These are phyloP conservation scores for Macroramphosus scolopax DNA, from an alignment of 2,797 vertebrate genomes.

Conservation along the genomic window DNA sequence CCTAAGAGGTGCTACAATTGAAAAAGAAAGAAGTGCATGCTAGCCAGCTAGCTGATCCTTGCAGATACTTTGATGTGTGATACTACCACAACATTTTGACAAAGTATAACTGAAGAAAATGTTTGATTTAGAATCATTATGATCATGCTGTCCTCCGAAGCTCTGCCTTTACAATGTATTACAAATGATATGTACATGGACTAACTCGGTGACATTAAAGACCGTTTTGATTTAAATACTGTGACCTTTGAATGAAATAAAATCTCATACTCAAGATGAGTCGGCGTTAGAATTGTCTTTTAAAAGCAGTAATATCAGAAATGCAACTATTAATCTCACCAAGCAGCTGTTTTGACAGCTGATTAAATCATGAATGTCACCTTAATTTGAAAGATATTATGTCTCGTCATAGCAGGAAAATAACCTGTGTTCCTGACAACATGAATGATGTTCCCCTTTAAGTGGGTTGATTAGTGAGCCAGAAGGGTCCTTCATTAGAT, in stretches of 20 bases:
- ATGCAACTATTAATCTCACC: too few relatives aligned
- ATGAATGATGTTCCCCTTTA: not conserved
- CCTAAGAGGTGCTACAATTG: not conserved
- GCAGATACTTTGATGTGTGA: not conserved
- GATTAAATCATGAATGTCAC: too few relatives aligned
- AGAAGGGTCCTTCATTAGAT: too few relatives aligned
- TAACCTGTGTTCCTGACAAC: not conserved
- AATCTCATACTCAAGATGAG: not conserved
- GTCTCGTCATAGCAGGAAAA: too few relatives aligned
- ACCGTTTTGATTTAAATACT: not conserved
- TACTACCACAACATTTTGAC: too few relatives aligned
- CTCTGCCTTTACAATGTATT: not conserved
- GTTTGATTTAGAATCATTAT: too few relatives aligned
- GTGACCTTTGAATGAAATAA: not conserved
- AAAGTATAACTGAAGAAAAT: too few relatives aligned
- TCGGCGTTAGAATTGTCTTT: not conserved
- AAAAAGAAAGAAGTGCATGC: too few relatives aligned
- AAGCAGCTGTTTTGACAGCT: not conserved
- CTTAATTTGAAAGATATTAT: too few relatives aligned
- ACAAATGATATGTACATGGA: not conserved
- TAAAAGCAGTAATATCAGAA: not conserved
- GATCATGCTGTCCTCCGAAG: too few relatives aligned
- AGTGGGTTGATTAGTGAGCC: not conserved
- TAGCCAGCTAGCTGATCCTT: slow-evolving; percentile 48
- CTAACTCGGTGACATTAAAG: not conserved